Percentiles rank a stretch among this genome's conserved stretches.
Conservation (phyloP, 2,113 vertebrate genomes). For the Platichthys flesus region DNA sequence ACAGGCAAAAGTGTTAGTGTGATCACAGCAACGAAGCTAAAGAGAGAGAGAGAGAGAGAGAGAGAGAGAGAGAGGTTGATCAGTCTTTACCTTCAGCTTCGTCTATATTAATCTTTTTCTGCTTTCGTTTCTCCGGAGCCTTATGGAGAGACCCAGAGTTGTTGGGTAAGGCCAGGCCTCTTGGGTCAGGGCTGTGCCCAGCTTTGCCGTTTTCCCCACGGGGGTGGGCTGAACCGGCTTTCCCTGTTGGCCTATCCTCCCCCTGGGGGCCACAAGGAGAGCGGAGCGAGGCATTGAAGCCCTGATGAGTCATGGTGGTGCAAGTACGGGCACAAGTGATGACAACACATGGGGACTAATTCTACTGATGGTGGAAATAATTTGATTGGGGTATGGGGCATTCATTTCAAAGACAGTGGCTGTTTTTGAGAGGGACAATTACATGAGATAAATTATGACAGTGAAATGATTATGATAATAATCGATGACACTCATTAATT, state of each 20-base stretch:
- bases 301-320: conserved; percentile 54
- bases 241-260: conserved; percentile 94
- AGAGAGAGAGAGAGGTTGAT: conserved; percentile 57
- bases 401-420: neutral
- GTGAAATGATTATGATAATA: neutral
- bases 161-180: conserved; percentile 77
- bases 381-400: conserved; percentile 7
- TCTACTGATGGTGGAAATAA: conserved; percentile 38
- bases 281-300: conserved; percentile 76
- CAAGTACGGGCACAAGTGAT: conserved; percentile 40
- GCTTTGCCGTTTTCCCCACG: conserved; percentile 91
- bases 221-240: conserved; percentile 92
- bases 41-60: conserved; percentile 30
- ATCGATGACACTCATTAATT: conserved; percentile 5
- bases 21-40: conserved; percentile 66
- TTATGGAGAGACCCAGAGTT: conserved; percentile 81
- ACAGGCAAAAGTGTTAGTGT: conserved; percentile 70
- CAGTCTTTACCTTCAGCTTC: conserved; percentile 96
- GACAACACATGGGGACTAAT: conserved; percentile 36
- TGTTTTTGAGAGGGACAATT: conserved; percentile 9
- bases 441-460: neutral
- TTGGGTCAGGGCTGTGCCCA: conserved; percentile 84
- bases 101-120: conserved; percentile 99
- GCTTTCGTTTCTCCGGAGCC: conserved; percentile 91
- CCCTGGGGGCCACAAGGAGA: conserved; percentile 89